Base-by-base conservation (phyloP, 2,888 invertebrate genomes). In the Scaptodrosophila latifasciaeformis region DNA sequence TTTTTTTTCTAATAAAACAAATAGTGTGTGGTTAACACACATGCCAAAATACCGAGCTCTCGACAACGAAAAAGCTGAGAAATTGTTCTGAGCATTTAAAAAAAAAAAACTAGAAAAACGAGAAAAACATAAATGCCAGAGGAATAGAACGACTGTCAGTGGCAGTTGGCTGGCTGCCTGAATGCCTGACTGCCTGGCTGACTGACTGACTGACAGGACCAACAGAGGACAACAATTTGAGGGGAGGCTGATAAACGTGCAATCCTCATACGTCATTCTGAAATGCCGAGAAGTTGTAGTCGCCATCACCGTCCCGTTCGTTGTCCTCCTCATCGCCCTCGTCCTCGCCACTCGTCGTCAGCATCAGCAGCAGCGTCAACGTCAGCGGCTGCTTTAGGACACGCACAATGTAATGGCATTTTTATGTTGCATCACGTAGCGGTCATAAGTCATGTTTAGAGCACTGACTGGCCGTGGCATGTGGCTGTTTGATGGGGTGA, bases 361-460 rank as follows among this genome's bases (percentile, higher is more conserved):
- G 45, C 52, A 49, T 12, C 59, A n/a, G 30, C 30, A 42, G 44
- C 56, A 49, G 59, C 49, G 50, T 55, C 60, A 49, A 31, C 46
- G 59, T 44, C 50, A 57, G 44, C 45, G 56, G 53, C 45, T 52
- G 67, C 56, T 70, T 57, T 62, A 65, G 65, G 69, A 67, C 64
- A 65, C 77, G 74, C 70, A 71, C 70, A 66, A 70, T 74, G 68
- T 78, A 81, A 75, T 77, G 72, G 75, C 75, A 82, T 81, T 83
- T 83, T 84, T 82, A 83, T 83, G 82, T 84, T 83, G 82, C 82
- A 84, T 84, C 83, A 83, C 84, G 84, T 83, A 82, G 64, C 67
- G 83, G 81, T 83, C 84, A 83, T 84, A 83, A 83, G 84, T 83
- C 82, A 83, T 83, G 84, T 83, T 84, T 82, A 77, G 75, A 77